phyloP scores from a whole-genome alignment of 1,140 invertebrate species.

The Platorchestia sp. region DNA sequence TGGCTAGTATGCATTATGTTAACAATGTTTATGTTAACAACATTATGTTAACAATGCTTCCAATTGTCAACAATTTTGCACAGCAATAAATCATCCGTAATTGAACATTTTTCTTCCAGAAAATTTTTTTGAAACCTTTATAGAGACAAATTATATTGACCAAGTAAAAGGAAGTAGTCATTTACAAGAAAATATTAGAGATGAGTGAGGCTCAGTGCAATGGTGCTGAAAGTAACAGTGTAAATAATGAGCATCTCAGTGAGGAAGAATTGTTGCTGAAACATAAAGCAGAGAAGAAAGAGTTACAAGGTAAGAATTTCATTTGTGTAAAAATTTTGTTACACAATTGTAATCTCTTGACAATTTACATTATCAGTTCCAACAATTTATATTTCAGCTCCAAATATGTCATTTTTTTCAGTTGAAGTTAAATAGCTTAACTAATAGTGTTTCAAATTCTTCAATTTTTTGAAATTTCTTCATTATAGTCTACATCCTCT shows the following conservation, averaged over 20 bases:
- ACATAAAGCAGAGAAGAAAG: conserved; percentile 58
- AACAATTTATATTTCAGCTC: background rate
- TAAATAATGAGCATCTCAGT: background rate
- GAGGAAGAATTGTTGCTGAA: background rate
- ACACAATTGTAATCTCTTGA: background rate
- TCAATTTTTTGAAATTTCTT: background rate
- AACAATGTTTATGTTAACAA: too few relatives aligned
- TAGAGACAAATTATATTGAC: background rate
- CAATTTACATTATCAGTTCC: background rate
- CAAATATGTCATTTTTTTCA: background rate
- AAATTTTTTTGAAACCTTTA: background rate
- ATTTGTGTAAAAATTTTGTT: background rate
- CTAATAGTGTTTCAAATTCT: background rate
- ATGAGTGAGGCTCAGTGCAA: background rate
- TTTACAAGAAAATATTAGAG: background rate
- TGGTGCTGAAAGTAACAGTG: background rate
- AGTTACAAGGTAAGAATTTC: conserved; percentile 57
- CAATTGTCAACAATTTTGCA: too few relatives aligned
- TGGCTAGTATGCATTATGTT: too few relatives aligned
- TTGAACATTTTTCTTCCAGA: background rate
- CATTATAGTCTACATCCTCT: too few relatives aligned
- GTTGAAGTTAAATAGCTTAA: background rate
- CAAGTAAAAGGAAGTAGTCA: background rate
- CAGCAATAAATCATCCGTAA: too few relatives aligned
- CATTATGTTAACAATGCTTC: too few relatives aligned